Conservation (phyloP, 2,113 vertebrate genomes). For the Saguinus imperator region DNA sequence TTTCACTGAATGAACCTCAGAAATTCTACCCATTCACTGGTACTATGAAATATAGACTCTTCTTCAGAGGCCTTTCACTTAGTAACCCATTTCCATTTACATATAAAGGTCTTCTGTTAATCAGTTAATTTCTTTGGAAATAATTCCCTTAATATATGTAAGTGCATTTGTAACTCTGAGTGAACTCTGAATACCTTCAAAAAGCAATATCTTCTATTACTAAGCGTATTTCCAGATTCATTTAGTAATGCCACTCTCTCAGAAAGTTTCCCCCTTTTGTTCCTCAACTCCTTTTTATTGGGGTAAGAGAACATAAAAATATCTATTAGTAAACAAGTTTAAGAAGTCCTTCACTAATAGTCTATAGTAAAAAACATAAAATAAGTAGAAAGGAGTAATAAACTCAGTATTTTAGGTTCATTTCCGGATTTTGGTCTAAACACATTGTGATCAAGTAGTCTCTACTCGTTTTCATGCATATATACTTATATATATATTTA, state of each 20-base stretch:
- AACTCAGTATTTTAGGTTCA: slow-evolving; percentile 16
- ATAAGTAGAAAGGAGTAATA: slow-evolving; percentile 17
- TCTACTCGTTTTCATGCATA: slow-evolving; percentile 50
- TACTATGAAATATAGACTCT: slow-evolving; percentile 25
- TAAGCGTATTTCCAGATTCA: neutral
- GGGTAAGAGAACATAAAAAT: neutral
- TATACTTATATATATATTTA: slow-evolving; percentile 16
- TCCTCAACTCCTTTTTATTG: neutral
- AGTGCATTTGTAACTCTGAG: slow-evolving; percentile 36
- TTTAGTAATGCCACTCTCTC: neutral
- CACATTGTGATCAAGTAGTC: neutral
- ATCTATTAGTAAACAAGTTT: slow-evolving; percentile 38
- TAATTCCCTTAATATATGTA: slow-evolving; percentile 16
- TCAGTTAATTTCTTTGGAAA: neutral
- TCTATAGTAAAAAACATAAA: neutral
- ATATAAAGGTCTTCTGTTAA: slow-evolving; percentile 25
- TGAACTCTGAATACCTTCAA: neutral
- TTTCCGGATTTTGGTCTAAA: slow-evolving; percentile 45
- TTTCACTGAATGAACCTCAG: slow-evolving; percentile 35
- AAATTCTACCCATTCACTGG: slow-evolving; percentile 26
- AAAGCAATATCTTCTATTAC: slow-evolving; percentile 20
- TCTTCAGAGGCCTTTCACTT: neutral
- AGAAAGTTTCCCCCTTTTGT: neutral
- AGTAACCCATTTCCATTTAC: neutral
- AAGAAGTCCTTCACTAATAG: slow-evolving; percentile 1